Base-by-base conservation (phyloP, 2,888 invertebrate species). In the Spodoptera picta region DNA sequence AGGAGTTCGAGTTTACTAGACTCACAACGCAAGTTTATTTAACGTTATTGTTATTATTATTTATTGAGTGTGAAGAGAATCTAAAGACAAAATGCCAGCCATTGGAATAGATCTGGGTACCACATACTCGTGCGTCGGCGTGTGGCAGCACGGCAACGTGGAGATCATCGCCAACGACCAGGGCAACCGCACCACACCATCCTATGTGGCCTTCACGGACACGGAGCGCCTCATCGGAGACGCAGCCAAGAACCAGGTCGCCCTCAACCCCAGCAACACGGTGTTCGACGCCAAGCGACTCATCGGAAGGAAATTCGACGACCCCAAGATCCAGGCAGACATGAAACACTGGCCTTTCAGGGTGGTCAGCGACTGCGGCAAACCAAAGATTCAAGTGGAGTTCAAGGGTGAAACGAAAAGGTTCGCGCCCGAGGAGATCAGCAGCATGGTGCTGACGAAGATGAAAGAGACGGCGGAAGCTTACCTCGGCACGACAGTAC, bases 311-410 rank as follows among this genome's bases (percentile, higher is more conserved):
- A 95, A 95, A 70, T 97, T 95, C 89, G 96, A 96, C 74, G 97
- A 97, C 83, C 87, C 95, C 0, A 96, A 96, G 79, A 97, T 97
- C 47, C 97, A 97, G 83, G 95, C 95, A 41, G 98, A 98, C 87
- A 96, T 97, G 95, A 97, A 97, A 82, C 96, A 97, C 79, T 98
- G 98, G 98, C 97, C 98, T 1, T 98, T 98, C 91, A 95, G 95
- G 78, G 96, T 97, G 6, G 85, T 96, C 68, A 96, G 89, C 79
- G 96, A 96, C 56, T 88, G 91, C 51, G 95, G 96, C 47, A 97
- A 96, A 80, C 96, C 96, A 1, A 96, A 96, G 85, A 96, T 97
- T 59, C 95, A 96, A 82, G 95, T 96, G 0, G 96, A 96, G 76
- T 96, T 95, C 88, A 96, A 96, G 75, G 96, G 96, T 0, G 96